Evolutionary conservation across 2,113 vertebrate species (phyloP), one percentile per base, ranked within the genome.

Genomic region (Hylia prasina): DNA sequence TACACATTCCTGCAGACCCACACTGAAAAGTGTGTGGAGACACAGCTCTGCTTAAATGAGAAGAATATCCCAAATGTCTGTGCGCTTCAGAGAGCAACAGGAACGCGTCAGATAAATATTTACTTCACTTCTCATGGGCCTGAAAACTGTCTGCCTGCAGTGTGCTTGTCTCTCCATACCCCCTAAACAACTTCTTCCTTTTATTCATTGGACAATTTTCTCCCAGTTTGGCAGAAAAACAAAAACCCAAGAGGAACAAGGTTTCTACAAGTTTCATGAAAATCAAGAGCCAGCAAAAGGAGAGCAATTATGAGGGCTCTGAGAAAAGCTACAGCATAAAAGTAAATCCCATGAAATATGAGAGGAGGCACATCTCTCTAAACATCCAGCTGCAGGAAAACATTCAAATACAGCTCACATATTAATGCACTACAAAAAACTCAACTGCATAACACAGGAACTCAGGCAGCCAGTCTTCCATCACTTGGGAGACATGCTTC

Each of bases 261-360:
- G 47, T 93, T 96, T 81, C 79, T 63, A 44, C 30, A 66, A 78
- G 72, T 92, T 88, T 83, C 51, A 77, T 30, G 33, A 90, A 93
- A 94, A 86, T 33, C 66, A 83, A 51, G 27, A 89, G 47, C 30
- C 60, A 89, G 76, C 35, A 79, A 79, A 90, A 83, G 64, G 58
- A 94, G 19, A 86, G 82, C 33, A 90, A 87, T 90, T 92, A 39
- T 23, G 47, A 88, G 47, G 0, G 1, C 71, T 81, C 39, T 66
- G 68, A 83, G 71, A 93, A 89, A 93, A 89, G 44, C 60, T 56
- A 50, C 54, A 75, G 58, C 54, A 63, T 70, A 37, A 90, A 85
- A 88, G 63, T 45, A 83, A 93, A 89, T 80, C 94, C 82, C 86
- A 63, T 16, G 80, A 78, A 82, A 63, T 58, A 21, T 2, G 8